Evolutionary conservation across 2,113 vertebrate species (phyloP), one percentile per base, ranked within the genome.

Genomic region (Callospermophilus lateralis): DNA sequence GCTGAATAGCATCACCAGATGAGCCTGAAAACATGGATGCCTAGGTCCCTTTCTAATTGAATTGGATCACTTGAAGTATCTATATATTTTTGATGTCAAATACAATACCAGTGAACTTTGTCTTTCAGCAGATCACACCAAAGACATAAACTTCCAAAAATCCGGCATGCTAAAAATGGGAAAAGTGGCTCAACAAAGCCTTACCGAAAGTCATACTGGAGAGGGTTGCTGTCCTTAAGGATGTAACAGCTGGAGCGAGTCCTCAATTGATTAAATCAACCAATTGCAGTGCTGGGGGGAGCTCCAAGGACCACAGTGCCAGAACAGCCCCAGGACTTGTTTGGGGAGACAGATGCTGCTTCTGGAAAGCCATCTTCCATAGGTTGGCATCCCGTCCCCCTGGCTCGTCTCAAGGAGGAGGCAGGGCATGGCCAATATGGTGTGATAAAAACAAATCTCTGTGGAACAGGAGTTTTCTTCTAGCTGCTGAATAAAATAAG

Each of bases 301-400:
- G 88, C 88, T 97, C 84, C 89, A 90, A 55, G 86, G 97, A 42
- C 94, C 94, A 88, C 84, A 80, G 67, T 79, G 74, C 96, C 68
- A 96, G 77, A 1, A 95, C 67, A 0, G 98, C 96, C 97, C 96
- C 96, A 97, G 98, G 98, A 97, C 87, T 97, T 95, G 53, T 22
- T 28, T 80, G 73, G 77, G 91, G 97, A 98, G 95, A 96, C 98
- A 98, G 98, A 98, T 98, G 97, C 96, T 98, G 90, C 86, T 93
- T 97, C 97, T 98, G 95, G 97, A 94, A 98, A 98, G 83, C 76
- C 55, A 45, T 93, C 89, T 97, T 98, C 97, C 84, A 58, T 28
- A 88, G 97, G 85, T 85, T 26, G 32, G 97, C 98, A 94, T 97
- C 91, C 88, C 73, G 97, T 94, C 96, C 96, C 97, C 97, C 94